Evolutionary conservation across 2,888 invertebrate species (phyloP).

Genomic region (Acholoe squamosa): DNA sequence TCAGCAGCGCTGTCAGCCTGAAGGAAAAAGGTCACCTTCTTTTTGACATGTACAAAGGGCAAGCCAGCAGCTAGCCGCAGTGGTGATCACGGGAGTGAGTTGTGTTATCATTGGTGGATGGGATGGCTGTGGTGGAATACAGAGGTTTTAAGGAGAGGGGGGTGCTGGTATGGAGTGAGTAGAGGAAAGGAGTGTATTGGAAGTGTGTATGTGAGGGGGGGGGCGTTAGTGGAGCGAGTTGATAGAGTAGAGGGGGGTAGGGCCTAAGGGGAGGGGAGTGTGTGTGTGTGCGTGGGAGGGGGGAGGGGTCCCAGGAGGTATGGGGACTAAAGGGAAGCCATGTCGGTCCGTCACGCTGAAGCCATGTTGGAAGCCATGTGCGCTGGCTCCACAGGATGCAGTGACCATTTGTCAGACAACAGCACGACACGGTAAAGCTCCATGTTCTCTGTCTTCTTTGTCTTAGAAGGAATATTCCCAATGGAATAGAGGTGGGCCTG

Average conservation of each 20-base stretch:
- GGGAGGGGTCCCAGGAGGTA: not conserved
- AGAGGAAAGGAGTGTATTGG: too few species aligned
- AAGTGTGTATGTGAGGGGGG: too few species aligned
- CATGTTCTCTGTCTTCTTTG: too few species aligned
- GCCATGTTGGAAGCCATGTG: not conserved
- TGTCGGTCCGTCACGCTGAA: not conserved
- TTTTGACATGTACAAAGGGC: not conserved
- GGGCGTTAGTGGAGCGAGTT: too few species aligned
- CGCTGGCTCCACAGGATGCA: not conserved
- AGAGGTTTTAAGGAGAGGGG: too few species aligned
- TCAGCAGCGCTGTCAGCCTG: not conserved
- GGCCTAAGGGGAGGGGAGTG: not conserved
- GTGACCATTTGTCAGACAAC: not conserved
- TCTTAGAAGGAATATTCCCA: too few species aligned
- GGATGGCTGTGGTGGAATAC: too few species aligned
- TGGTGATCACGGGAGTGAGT: constrained; percentile 7
- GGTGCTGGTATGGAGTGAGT: too few species aligned
- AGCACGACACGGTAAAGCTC: not conserved
- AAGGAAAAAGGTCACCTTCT: not conserved
- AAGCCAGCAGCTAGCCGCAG: not conserved
- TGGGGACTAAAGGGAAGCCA: not conserved
- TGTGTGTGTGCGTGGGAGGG: not conserved
- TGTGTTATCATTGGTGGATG: not conserved
- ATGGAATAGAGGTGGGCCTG: too few species aligned
- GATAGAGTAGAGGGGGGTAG: too few species aligned